Base-by-base conservation (phyloP, 2,888 invertebrate species). In the Latrodectus elegans region DNA sequence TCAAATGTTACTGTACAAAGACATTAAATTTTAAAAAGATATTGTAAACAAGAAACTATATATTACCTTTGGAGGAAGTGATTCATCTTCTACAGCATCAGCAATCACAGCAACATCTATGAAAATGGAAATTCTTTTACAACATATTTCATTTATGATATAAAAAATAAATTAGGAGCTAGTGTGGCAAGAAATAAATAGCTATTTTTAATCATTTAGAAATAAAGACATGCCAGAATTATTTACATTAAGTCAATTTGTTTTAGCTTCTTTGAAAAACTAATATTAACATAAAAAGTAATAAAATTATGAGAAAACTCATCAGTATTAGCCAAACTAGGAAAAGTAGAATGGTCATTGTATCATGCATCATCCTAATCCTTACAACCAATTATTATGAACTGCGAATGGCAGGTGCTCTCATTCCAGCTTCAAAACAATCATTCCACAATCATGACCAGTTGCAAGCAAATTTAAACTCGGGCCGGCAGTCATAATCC, bases 401-500 rank as follows among this genome's bases (percentile, higher is more conserved):
- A 98, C 96, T 8, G 98, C 97, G 92, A 97, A 98, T 0, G 99
- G 98, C 0, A 99, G 99, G 52, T 99, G 94, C 93, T 99, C 99
- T 77, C 99, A 94, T 92, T 99, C 98, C 91, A 99, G 93, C 93
- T 94, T 95, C 93, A 97, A 97, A 81, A 97, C 95, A n/a, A 97
- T 95, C 97, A 97, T 96, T 90, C 99, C 99, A 67, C 96, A 96
- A 93, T 99, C 99, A 92, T 99, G 99, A 0, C 99, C 99, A n/a
- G 99, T 99, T 26, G 99, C 99, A 93, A 99, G 99, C 75, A 99
- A 93, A 93, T 99, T 99, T 72, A 99, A 93, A 0, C 96, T 95
- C 0, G 99, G 99, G 93, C 99, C 99, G 0, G 97, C 95, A 0
- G 97, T 95, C 89, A 99, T 93, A 15, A 99, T 97, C 99, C 99